Evolutionary conservation across 2,113 vertebrate species (phyloP).

Genomic region (Poeciliopsis occidentalis): DNA sequence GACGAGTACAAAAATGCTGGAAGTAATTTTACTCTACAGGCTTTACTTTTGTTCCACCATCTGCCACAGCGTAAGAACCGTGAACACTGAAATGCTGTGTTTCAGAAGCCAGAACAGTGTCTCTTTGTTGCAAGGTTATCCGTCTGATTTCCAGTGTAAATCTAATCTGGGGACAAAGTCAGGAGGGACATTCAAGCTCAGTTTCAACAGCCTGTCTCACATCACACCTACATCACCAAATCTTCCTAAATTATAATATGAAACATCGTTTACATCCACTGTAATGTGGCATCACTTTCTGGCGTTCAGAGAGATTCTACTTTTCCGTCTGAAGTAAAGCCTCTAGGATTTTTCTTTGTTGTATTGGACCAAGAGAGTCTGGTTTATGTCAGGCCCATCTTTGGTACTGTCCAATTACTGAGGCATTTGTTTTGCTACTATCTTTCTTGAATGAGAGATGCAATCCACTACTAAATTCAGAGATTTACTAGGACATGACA

Average conservation of each 20-base stretch:
- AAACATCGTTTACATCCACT: no score
- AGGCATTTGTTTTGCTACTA: no score
- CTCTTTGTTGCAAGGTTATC: constrained; percentile 47
- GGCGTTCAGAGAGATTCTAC: no score
- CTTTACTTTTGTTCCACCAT: constrained; percentile 56
- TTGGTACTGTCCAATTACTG: no score
- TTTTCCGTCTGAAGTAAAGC: no score
- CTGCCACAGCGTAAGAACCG: constrained; percentile 28
- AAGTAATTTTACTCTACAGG: constrained; percentile 38
- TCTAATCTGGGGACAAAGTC: constrained; percentile 16
- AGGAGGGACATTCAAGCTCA: not conserved
- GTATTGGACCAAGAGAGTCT: no score
- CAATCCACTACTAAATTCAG: no score
- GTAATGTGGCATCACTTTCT: no score
- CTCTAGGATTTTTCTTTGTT: no score
- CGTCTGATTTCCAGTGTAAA: constrained; percentile 30
- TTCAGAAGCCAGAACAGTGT: constrained; percentile 43
- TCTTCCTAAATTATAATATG: not conserved
- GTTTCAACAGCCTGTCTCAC: not conserved
- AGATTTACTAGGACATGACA: no score
- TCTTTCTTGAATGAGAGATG: no score
- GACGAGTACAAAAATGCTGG: constrained; percentile 45
- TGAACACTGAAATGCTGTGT: constrained; percentile 31
- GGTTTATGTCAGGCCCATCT: no score
- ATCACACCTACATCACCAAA: not conserved